Evolutionary conservation across 2,113 vertebrate species (phyloP), one percentile per base, ranked within the genome.

Genomic region (Sceloporus undulatus): DNA sequence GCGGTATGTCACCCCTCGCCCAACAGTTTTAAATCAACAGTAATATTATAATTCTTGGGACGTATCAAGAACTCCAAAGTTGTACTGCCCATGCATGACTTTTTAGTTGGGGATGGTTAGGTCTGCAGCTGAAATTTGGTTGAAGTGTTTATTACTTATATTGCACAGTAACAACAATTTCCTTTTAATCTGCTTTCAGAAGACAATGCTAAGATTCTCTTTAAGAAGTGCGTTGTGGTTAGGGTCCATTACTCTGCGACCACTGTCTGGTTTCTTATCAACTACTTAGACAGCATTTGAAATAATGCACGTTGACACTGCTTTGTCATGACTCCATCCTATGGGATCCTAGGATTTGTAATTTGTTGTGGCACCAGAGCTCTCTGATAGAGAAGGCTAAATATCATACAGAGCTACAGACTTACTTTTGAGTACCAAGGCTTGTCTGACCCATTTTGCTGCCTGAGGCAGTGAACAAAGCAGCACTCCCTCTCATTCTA

Each of bases 11-110:
- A 92, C n/a, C 34, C 34, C 19, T 14, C 29, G 21, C 34, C 87
- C 81, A 76, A 0, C 83, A 84, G 77, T 54, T 89, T 0, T 88
- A 82, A 80, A 80, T 87, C 86, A 87, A 81, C 40, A 56, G 59
- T 73, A 86, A 54, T 40, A 29, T 70, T 85, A 88, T 87, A 83
- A 16, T 78, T 85, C 78, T 62, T 62, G 54, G 79, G 5, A 21
- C 54, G 56, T 79, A 27, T 27, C 27, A 29, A 54, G 25, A 79
- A 79, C 21, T 8, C 2, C 52, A n/a, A 23, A 34, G n/a, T 4
- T 54, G 6, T 18, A 9, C 6, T 82, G 34, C 42, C 73, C 2
- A 8, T 2, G 13, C 8, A 48, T 56, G 25, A 18, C 56, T 81
- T 81, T 84, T 85, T 73, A n/a, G 89, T 76, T 40, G 79, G 85